A percentile compares a stretch with the other conserved stretches of the same genome.
Conservation (phyloP, 2,113 vertebrate genomes). For the Symphodus melops region DNA sequence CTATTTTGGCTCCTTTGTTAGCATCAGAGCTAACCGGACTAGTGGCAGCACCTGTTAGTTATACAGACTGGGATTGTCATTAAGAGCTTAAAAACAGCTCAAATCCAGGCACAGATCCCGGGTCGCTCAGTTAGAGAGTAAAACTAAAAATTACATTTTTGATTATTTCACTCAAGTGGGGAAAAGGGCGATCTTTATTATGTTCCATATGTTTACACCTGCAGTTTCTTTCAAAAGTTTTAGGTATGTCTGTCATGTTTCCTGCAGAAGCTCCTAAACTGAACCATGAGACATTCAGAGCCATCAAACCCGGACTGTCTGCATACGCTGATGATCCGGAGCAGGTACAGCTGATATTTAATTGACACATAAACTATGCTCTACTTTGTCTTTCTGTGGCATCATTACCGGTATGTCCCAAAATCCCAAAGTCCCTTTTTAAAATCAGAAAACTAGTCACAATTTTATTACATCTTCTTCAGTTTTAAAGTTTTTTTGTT, state of each 20-base stretch:
- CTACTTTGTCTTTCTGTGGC: too few species aligned
- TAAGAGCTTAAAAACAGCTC: constrained; percentile 54
- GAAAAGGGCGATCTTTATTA: neutral
- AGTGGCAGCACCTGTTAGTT: constrained; percentile 69
- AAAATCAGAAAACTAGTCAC: too few species aligned
- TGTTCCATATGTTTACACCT: too few species aligned
- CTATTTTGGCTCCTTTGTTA: constrained; percentile 79
- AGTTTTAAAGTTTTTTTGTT: neutral
- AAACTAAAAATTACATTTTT: neutral
- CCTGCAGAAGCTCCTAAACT: constrained; percentile 86
- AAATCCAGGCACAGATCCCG: constrained; percentile 37
- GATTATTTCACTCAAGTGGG: neutral
- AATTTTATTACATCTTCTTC: neutral
- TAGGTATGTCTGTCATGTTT: neutral
- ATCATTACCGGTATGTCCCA: too few species aligned
- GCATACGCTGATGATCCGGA: constrained; percentile 91
- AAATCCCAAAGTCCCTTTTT: too few species aligned
- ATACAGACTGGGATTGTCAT: constrained; percentile 58
- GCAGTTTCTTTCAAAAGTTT: too few species aligned
- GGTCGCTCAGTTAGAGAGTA: constrained; percentile 5
- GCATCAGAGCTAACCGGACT: constrained; percentile 55
- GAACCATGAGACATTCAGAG: constrained; percentile 89
- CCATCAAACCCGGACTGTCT: constrained; percentile 93
- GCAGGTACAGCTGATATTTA: constrained; percentile 80
- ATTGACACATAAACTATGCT: too few species aligned